These are phyloP conservation scores for Macrotis lagotis DNA, from an alignment of 2,113 vertebrate species.

Conservation along the genomic window DNA sequence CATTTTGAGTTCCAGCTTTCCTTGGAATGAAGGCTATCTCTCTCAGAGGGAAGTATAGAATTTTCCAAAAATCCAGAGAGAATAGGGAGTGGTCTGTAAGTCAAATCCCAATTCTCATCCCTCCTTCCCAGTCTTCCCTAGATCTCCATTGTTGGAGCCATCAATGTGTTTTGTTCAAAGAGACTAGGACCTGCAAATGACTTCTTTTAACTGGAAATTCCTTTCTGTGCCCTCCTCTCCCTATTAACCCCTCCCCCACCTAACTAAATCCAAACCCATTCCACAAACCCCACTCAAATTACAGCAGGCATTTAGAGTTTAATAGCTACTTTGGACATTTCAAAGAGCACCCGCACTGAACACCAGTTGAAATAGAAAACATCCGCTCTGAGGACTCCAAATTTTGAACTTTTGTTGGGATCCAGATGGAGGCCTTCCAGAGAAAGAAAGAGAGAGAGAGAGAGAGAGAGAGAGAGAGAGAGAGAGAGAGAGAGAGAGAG, in stretches of 20 bases:
- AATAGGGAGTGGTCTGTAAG: not conserved
- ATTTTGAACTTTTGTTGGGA: not conserved
- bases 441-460: not conserved
- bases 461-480: no score
- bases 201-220: not conserved
- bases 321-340: not conserved
- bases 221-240: not conserved
- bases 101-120: no score
- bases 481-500: not conserved
- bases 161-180: not conserved
- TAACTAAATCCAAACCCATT: not conserved
- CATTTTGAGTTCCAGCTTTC: not conserved
- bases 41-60: not conserved
- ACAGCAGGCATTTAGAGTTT: not conserved
- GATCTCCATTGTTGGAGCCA: not conserved
- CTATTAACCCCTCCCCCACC: not conserved
- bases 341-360: not conserved
- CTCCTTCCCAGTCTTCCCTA: not conserved
- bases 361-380: not conserved
- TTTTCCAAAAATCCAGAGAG: not conserved
- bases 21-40: not conserved
- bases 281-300: not conserved
- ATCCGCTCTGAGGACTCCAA: not conserved
- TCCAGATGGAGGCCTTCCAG: slow-evolving; percentile 17
- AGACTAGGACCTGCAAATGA: not conserved